Base-by-base conservation (phyloP, 2,888 invertebrate genomes). In the Gandaritis pyraliata region DNA sequence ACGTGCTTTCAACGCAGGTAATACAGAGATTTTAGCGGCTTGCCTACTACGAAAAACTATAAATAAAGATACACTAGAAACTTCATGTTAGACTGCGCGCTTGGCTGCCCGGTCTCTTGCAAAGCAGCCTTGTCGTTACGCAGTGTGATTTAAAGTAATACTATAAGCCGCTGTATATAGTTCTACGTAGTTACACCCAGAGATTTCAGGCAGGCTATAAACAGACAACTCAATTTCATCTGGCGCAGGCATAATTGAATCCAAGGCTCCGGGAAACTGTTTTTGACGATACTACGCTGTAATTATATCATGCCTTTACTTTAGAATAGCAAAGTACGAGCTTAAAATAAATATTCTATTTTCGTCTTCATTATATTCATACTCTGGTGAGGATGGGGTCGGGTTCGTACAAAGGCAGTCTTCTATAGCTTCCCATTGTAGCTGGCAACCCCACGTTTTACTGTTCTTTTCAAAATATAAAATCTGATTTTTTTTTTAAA, bases 171-270 rank as follows among this genome's bases (percentile, higher is more conserved):
- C 33, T 10, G 33, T 33, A 0, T 11, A 5, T 33, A 2, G 10
- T 11, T 33, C 8, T 1, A 8, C 33, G 33, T 8, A 33, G 33
- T 33, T 10, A 11, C 33, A 33, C 10, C 33, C 64, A 65, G 68
- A 65, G 65, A 70, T 70, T 68, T 68, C 70, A 68, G 64, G 49
- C 59, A 47, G 49, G 66, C 66, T 68, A 66, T 70, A 68, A 67
- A 71, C 67, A 66, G 71, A 69, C 68, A 71, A 71, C 67, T 71
- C 66, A 71, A 71, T 71, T 68, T 71, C 67, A 65, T 66, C 67
- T 60, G 69, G 61, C 64, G 63, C 60, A 63, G 61, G 64, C 64
- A 67, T 69, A 71, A 71, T 71, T 71, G 67, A 71, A 71, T 71
- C 66, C 59, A 63, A 63, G 66, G 61, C 60, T 65, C 58, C 46